phyloP scores from a whole-genome alignment of 2,113 vertebrate species.

The Aix galericulata region DNA sequence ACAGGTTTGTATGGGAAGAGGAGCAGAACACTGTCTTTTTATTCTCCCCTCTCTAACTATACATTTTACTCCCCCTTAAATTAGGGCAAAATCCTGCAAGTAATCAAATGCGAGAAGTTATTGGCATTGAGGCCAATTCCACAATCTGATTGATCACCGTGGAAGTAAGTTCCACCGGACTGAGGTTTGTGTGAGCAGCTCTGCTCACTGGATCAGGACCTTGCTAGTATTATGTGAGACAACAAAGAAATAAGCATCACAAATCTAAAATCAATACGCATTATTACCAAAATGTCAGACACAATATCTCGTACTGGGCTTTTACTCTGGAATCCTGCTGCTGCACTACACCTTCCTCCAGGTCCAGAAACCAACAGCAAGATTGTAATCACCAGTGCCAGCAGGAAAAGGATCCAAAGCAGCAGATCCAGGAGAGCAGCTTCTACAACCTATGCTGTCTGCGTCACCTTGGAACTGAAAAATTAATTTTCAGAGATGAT shows the following conservation, averaged over 20 bases:
- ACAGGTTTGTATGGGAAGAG: neutral
- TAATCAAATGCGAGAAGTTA: neutral
- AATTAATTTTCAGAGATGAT: neutral
- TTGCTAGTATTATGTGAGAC: fast-evolving
- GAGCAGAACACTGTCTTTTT: neutral
- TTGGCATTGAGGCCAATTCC: neutral
- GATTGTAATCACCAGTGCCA: neutral
- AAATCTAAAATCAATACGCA: neutral
- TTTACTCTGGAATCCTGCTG: neutral
- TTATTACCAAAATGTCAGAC: neutral
- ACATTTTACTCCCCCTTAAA: neutral
- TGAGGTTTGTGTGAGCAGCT: neutral
- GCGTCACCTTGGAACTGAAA: neutral
- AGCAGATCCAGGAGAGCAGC: neutral
- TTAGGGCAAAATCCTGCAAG: neutral
- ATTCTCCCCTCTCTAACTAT: neutral
- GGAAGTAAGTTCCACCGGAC: neutral
- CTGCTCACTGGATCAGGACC: neutral
- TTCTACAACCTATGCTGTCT: neutral
- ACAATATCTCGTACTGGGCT: neutral
- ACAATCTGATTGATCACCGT: neutral
- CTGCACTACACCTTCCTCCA: neutral
- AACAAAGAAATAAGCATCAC: neutral
- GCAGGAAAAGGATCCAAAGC: neutral
- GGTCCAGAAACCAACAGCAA: neutral